A percentile compares a stretch with the other conserved stretches of the same genome.
phyloP scores from a whole-genome alignment of 1,140 invertebrate genomes.

The Eurosta solidaginis region DNA sequence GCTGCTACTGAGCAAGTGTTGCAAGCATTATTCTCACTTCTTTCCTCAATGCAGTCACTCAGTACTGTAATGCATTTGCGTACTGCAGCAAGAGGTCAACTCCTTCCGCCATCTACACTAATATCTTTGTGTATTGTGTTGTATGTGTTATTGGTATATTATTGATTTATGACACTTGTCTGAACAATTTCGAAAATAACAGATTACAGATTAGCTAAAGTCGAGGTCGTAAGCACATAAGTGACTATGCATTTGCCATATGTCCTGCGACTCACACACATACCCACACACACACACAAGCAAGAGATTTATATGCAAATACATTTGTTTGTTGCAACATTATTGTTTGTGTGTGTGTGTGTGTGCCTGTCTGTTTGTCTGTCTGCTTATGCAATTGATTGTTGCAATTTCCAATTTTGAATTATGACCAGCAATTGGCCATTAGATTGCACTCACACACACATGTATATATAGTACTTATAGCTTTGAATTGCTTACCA shows the following conservation, averaged over 20 bases:
- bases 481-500: background rate
- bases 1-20: too few species aligned
- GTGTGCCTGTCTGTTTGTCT: too few species aligned
- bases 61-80: background rate
- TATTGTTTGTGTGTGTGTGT: too few species aligned
- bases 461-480: background rate
- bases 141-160: conserved; percentile 51
- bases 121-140: background rate
- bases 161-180: conserved; percentile 59
- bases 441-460: background rate
- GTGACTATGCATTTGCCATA: background rate
- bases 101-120: background rate
- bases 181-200: conserved; percentile 59
- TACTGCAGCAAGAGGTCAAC: background rate
- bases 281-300: background rate
- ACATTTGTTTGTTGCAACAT: background rate
- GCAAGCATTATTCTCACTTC: background rate
- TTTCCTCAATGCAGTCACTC: too few species aligned
- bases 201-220: conserved; percentile 47
- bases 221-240: background rate
- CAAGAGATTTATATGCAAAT: background rate
- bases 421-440: conserved; percentile 43
- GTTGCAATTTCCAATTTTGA: conserved; percentile 60
- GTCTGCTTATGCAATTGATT: conserved; percentile 54
- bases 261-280: background rate